Evolutionary conservation across 2,888 invertebrate species (phyloP), one percentile per base, ranked within the genome.

Genomic region (Junonia oenone): DNA sequence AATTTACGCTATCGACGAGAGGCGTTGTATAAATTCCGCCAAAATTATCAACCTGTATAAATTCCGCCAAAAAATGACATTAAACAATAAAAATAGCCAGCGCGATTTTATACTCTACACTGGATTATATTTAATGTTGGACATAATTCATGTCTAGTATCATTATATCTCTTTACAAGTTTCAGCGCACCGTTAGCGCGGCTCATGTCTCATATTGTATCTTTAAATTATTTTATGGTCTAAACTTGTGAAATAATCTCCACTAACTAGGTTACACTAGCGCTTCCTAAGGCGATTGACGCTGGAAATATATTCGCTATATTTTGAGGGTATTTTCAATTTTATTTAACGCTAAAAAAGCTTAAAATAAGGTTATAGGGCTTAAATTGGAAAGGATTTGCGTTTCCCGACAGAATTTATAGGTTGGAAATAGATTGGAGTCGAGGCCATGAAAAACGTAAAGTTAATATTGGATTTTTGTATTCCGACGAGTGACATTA

Each of bases 401-500:
- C 45, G 31, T 37, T 50, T 51, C 26, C 38, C 48, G 13, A 45
- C 51, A 19, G 22, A 58, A 58, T 58, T 55, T 58, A 48, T 58
- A 40, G 58, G 40, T 51, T 47, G 35, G 43, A 45, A 55, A 51
- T 58, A 55, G 45, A 55, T 58, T 58, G 54, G 47, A 43, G 47
- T 38, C 15, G 3, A 35, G 48, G 58, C 58, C 40, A 55, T 1
- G 50, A 47, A 47, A 19, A 4, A 1, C 22, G 54, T 35, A 13
- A 35, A 33, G 13, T 2, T 6, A 33, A 33, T 33, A 33, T 0
- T 4, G 6, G 6, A 4, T n/a, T 33, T 33, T 13, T 45, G 45
- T 43, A n/a, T 43, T 35, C 45, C n/a, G n/a, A n/a, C n/a, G n/a
- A n/a, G n/a, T n/a, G n/a, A n/a, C n/a, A n/a, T n/a, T 31, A n/a